Percentiles rank a stretch among this genome's conserved stretches.
Evolutionary conservation across 2,113 vertebrate species (phyloP).

Genomic region (Colinus virginianus): DNA sequence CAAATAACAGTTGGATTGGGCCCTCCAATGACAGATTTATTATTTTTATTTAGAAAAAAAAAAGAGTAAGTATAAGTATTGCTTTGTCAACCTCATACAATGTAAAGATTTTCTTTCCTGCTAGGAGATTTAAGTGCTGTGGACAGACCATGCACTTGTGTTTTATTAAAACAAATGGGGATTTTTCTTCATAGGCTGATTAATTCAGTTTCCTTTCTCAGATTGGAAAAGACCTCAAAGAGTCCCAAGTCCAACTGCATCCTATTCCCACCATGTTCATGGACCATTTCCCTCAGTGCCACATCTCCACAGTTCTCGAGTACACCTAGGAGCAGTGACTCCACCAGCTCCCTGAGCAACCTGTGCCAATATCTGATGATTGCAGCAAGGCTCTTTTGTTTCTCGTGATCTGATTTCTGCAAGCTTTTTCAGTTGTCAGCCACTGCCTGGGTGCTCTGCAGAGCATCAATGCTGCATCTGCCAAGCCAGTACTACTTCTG

Average conservation of each 20-base stretch:
- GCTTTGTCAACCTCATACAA: rapidly evolving
- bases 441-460: background rate
- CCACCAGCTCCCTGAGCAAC: too few species aligned
- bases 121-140: rapidly evolving
- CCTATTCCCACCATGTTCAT: too few species aligned
- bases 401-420: background rate
- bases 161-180: background rate
- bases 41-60: background rate
- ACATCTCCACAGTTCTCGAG: too few species aligned
- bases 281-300: too few species aligned
- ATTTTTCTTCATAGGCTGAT: background rate
- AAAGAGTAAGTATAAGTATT: background rate
- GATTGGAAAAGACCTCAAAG: too few species aligned
- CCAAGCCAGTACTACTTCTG: background rate
- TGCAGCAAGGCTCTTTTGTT: background rate
- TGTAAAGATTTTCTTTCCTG: background rate
- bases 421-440: background rate
- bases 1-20: background rate
- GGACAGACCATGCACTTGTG: background rate
- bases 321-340: too few species aligned
- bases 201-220: background rate
- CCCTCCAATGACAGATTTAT: background rate
- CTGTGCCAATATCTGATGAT: background rate
- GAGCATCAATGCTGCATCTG: background rate
- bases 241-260: too few species aligned